Evolutionary conservation across 2,797 vertebrate species (phyloP).

Genomic region (Dermochelys coriacea): DNA sequence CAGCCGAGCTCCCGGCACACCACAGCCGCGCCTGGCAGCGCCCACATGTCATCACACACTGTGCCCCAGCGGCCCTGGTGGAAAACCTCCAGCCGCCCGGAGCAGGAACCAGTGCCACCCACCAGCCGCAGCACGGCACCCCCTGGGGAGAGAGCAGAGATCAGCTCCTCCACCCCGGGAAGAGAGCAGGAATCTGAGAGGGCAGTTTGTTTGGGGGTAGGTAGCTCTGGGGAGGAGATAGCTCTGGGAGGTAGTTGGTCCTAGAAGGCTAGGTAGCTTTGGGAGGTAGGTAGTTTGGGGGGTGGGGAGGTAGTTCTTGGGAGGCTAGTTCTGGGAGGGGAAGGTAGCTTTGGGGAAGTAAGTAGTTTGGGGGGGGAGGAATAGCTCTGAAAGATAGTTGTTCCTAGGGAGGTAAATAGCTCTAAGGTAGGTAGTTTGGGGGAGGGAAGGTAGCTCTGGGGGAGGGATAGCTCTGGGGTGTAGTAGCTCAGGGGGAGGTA

Average conservation of each 20-base stretch:
- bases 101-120: constrained; percentile 59
- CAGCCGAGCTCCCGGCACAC: constrained; percentile 78
- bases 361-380: accelerated
- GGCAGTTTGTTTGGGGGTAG: too few relatives aligned
- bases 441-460: too few relatives aligned
- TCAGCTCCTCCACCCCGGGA: not conserved
- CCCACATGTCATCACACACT: constrained; percentile 77
- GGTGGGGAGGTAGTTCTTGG: not conserved
- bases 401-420: not conserved
- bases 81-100: constrained; percentile 75
- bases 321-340: not conserved
- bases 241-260: not conserved
- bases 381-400: not conserved
- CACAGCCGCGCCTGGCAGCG: constrained; percentile 56
- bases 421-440: not conserved
- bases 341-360: not conserved
- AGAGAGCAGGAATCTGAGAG: not conserved
- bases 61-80: constrained; percentile 72
- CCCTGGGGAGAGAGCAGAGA: not conserved
- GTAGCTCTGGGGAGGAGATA: too few relatives aligned
- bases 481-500: too few relatives aligned
- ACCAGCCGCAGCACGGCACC: constrained; percentile 58
- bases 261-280: too few relatives aligned
- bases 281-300: not conserved
- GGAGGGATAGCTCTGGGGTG: too few relatives aligned